These are phyloP conservation scores for Petrocephalus schoutedeni DNA, from an alignment of 2,797 vertebrate genomes.

Conservation along the genomic window DNA sequence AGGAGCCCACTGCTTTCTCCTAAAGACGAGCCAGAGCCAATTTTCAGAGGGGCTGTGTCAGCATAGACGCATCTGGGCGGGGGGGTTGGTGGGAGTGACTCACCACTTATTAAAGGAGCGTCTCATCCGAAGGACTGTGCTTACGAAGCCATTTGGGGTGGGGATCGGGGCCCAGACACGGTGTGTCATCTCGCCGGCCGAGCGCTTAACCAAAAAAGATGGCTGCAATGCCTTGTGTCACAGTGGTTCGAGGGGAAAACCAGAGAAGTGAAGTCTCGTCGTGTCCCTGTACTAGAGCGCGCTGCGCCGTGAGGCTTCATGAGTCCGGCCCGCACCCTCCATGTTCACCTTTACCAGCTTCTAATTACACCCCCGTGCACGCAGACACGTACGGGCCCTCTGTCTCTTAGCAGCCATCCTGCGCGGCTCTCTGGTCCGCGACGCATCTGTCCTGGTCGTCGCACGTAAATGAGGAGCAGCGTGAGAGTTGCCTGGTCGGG, in stretches of 20 bases:
- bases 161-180: not conserved
- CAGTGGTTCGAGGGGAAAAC: not conserved
- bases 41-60: slow-evolving; percentile 9
- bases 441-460: slow-evolving; percentile 49
- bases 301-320: too few species aligned
- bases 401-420: slow-evolving; percentile 34
- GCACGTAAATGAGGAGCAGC: slow-evolving; percentile 50
- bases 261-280: not conserved
- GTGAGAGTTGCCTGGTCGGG: slow-evolving; percentile 26
- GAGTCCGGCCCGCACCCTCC: too few species aligned
- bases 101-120: not conserved
- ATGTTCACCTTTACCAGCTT: not conserved
- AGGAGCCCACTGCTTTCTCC: not conserved
- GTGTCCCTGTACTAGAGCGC: too few species aligned
- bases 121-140: slow-evolving; percentile 4
- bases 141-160: not conserved
- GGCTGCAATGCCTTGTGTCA: not conserved
- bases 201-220: not conserved
- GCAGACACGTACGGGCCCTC: slow-evolving; percentile 16
- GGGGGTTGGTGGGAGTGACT: not conserved
- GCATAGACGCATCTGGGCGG: not conserved
- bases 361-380: not conserved
- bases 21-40: not conserved
- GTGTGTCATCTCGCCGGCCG: not conserved
- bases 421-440: slow-evolving; percentile 51